Evolutionary conservation across 2,797 vertebrate genomes (phyloP).

Genomic region (Brachyrhaphis roseni): DNA sequence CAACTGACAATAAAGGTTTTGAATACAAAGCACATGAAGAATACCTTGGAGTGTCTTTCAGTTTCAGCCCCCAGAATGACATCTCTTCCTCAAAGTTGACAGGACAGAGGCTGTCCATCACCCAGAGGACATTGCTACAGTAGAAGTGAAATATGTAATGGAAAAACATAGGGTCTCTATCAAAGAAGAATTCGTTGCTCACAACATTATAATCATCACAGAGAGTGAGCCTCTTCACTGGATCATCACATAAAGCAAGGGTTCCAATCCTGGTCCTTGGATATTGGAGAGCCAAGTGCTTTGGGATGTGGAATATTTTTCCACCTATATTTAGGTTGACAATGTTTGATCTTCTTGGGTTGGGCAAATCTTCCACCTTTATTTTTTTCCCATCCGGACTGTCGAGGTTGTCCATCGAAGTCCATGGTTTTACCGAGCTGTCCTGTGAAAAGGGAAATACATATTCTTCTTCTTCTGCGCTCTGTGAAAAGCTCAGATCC

Average conservation of each 20-base stretch:
- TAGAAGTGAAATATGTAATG: conserved; percentile 92
- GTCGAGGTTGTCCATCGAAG: conserved; percentile 85
- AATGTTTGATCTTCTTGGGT: conserved; percentile 62
- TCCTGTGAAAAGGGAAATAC: conserved; percentile 86
- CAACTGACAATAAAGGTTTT: neutral
- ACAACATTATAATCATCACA: conserved; percentile 90
- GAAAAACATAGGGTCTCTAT: conserved; percentile 89
- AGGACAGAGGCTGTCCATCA: conserved; percentile 90
- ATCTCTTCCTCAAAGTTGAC: conserved; percentile 90
- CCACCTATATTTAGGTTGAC: conserved; percentile 90
- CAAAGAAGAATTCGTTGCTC: conserved; percentile 90
- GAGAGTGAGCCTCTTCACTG: conserved; percentile 81
- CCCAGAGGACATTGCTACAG: conserved; percentile 87
- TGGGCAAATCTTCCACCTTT: conserved; percentile 3
- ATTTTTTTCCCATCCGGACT: conserved; percentile 16
- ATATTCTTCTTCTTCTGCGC: conserved; percentile 68
- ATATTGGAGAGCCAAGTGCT: conserved; percentile 76
- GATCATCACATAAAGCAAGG: conserved; percentile 83
- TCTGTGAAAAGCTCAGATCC: conserved; percentile 76
- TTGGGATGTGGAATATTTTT: conserved; percentile 84
- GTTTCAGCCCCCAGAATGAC: conserved; percentile 88
- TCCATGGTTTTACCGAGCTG: conserved; percentile 86
- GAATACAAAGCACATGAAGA: conserved; percentile 18
- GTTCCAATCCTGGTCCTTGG: conserved; percentile 86
- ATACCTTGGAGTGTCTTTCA: conserved; percentile 83